These are phyloP conservation scores for Cydia strobilella DNA, from an alignment of 1,140 invertebrate genomes.

Conservation along the genomic window DNA sequence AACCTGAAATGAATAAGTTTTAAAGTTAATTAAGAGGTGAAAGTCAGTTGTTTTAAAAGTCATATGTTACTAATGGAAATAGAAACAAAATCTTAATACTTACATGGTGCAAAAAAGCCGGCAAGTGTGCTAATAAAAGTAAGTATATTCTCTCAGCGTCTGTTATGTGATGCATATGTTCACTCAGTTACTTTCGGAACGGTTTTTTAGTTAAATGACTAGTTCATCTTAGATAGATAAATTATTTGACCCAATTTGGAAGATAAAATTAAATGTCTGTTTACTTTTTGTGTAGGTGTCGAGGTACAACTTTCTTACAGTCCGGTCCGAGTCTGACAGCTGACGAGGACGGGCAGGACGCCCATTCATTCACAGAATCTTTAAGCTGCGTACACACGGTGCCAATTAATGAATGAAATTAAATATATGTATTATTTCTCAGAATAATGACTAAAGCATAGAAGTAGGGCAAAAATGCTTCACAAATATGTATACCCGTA, in stretches of 20 bases:
- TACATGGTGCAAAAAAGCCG: slow-evolving; percentile 14
- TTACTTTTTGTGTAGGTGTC: slow-evolving; percentile 51
- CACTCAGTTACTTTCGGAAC: not conserved
- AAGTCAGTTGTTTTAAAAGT: not conserved
- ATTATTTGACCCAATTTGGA: slow-evolving; percentile 7
- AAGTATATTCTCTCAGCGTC: not conserved
- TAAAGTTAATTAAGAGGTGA: slow-evolving; percentile 29
- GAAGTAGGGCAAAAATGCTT: no score
- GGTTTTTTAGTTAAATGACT: not conserved
- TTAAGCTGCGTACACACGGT: no score
- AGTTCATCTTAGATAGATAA: slow-evolving; percentile 21
- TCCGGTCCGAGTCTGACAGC: no score
- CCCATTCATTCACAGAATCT: no score
- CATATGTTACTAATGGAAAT: not conserved
- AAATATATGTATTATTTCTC: no score
- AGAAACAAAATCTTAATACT: not conserved
- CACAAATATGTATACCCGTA: no score
- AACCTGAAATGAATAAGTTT: slow-evolving; percentile 50
- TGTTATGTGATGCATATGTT: not conserved
- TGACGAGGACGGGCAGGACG: no score
- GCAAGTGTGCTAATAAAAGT: not conserved
- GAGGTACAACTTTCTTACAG: no score
- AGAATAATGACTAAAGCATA: no score
- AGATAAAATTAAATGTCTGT: slow-evolving; percentile 35
- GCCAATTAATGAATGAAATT: no score